phyloP scores from a whole-genome alignment of 2,113 vertebrate species.

The Bubalus kerabau region DNA sequence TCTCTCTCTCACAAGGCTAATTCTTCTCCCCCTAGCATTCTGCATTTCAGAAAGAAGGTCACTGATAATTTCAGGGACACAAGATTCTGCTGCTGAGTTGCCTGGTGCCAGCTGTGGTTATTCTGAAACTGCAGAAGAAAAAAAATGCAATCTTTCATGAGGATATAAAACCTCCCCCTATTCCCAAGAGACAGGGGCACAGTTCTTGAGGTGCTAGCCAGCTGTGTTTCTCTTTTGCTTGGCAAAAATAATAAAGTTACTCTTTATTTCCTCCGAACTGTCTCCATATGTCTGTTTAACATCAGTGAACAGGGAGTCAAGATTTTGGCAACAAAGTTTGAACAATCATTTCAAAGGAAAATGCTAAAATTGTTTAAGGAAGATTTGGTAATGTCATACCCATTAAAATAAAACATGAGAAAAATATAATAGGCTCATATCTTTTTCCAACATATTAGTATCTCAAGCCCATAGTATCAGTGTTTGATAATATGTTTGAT shows the following conservation, averaged over 20 bases:
- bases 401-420: not conserved
- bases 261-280: not conserved
- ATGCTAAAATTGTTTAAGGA: slow-evolving; percentile 1
- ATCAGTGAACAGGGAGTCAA: not conserved
- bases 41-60: not conserved
- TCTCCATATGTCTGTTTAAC: not conserved
- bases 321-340: not conserved
- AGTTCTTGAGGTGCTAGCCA: not conserved
- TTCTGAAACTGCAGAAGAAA: not conserved
- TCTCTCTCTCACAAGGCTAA: not conserved
- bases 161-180: not conserved
- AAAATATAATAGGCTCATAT: not conserved
- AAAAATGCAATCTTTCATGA: not conserved
- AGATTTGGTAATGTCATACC: not conserved
- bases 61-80: not conserved
- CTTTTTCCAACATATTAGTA: not conserved
- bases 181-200: not conserved
- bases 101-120: not conserved
- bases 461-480: not conserved
- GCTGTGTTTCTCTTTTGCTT: not conserved
- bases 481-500: not conserved
- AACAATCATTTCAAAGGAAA: not conserved
- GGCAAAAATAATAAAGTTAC: not conserved
- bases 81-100: not conserved
- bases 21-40: not conserved